phyloP scores from a whole-genome alignment of 2,113 vertebrate species.

The Rhadina sibilatrix region DNA sequence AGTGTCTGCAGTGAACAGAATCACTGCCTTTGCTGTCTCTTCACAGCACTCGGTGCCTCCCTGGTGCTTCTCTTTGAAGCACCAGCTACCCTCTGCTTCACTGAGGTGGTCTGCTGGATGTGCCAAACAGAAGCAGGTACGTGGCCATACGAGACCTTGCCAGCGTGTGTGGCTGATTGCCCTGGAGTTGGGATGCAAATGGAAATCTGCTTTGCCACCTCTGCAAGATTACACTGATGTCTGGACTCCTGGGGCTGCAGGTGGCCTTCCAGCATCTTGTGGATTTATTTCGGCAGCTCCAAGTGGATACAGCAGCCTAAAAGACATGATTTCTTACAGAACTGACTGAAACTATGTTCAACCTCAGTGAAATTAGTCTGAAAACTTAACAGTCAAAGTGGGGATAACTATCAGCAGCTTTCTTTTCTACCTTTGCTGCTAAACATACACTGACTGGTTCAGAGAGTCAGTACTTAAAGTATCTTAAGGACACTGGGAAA shows the following conservation, averaged over 20 bases:
- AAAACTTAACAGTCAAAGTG: neutral
- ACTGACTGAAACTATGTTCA: neutral
- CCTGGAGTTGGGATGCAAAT: neutral
- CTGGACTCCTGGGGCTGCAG: neutral
- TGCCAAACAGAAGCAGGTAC: neutral
- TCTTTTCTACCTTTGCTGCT: neutral
- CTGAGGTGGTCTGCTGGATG: neutral
- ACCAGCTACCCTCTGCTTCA: neutral
- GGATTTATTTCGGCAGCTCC: neutral
- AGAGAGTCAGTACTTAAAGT: neutral
- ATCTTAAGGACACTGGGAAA: neutral
- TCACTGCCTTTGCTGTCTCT: neutral
- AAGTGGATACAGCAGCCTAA: neutral
- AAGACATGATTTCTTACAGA: neutral
- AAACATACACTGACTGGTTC: neutral
- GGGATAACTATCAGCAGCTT: neutral
- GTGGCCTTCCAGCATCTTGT: neutral
- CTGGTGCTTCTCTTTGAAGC: neutral
- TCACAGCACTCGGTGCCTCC: fast-evolving
- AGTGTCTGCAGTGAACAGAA: neutral
- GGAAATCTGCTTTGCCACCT: neutral
- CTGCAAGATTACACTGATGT: neutral
- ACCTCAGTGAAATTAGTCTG: neutral
- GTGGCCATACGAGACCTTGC: neutral
- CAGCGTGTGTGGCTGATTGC: fast-evolving